Evolutionary conservation across 2,797 vertebrate genomes (phyloP).

Genomic region (Stomatorhinus walkeri): DNA sequence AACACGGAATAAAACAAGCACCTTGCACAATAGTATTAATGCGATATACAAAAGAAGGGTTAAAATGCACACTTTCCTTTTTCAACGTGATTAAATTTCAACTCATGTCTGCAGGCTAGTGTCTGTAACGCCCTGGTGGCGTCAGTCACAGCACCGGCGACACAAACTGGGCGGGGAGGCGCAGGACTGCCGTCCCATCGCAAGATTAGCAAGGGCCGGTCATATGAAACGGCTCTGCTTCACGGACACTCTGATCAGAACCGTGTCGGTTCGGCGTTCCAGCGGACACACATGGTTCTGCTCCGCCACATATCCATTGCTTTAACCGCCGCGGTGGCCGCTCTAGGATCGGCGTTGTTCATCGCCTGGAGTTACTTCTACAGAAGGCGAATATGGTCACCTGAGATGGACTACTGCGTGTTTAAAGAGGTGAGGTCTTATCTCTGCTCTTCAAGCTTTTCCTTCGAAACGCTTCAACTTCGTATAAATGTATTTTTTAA

Average conservation of each 20-base stretch:
- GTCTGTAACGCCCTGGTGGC: conserved; percentile 21
- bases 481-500: background rate
- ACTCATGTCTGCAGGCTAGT: background rate
- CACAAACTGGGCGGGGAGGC: background rate
- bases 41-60: background rate
- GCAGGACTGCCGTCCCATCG: background rate
- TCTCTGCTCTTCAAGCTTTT: background rate
- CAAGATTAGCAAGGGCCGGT: background rate
- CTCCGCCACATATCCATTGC: conserved; percentile 65
- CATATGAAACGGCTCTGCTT: conserved; percentile 30
- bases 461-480: background rate
- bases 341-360: conserved; percentile 73
- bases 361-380: conserved; percentile 71
- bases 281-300: conserved; percentile 53
- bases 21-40: background rate
- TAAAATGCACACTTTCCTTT: background rate
- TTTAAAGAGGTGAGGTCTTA: conserved; percentile 56
- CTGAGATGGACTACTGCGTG: conserved; percentile 51
- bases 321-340: conserved; percentile 69
- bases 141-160: background rate
- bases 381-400: conserved; percentile 49
- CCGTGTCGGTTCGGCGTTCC: background rate
- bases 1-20: background rate
- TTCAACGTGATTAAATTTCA: background rate
- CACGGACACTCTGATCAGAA: background rate